Conservation (phyloP, 2,797 vertebrate species). For the Leptodactylus fallax region DNA sequence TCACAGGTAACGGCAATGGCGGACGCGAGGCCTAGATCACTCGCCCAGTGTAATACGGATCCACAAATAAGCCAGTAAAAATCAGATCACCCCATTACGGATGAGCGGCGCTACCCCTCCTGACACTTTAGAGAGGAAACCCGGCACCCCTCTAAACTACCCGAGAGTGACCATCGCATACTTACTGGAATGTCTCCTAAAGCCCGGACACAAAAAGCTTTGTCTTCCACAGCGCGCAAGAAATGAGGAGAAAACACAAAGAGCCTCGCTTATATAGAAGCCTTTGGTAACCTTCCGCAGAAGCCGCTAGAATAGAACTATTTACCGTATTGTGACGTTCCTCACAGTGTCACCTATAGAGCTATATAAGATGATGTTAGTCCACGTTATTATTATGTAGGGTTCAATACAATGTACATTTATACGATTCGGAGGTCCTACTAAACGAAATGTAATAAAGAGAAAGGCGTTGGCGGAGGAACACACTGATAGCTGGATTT, state of each 20-base stretch:
- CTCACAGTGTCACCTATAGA: neutral
- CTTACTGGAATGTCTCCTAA: neutral
- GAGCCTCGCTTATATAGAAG: neutral
- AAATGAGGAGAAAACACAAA: neutral
- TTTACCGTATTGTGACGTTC: neutral
- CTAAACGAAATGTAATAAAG: neutral
- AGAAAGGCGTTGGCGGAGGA: neutral
- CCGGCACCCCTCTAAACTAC: no score
- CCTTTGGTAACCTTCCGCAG: neutral
- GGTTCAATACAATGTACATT: neutral
- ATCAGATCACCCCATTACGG: no score
- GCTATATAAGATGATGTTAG: neutral
- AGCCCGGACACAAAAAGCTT: neutral
- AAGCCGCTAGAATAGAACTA: neutral
- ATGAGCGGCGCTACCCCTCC: no score
- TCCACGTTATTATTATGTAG: neutral
- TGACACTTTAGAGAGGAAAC: no score
- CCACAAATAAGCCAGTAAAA: no score
- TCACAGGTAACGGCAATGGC: neutral
- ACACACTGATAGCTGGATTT: neutral
- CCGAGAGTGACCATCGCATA: neutral
- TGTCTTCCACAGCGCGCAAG: neutral
- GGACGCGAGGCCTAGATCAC: neutral
- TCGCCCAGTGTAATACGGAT: no score
- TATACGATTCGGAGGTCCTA: neutral